Conservation (phyloP, 2,797 vertebrate genomes). For the Heteromormyrus szaboi region DNA sequence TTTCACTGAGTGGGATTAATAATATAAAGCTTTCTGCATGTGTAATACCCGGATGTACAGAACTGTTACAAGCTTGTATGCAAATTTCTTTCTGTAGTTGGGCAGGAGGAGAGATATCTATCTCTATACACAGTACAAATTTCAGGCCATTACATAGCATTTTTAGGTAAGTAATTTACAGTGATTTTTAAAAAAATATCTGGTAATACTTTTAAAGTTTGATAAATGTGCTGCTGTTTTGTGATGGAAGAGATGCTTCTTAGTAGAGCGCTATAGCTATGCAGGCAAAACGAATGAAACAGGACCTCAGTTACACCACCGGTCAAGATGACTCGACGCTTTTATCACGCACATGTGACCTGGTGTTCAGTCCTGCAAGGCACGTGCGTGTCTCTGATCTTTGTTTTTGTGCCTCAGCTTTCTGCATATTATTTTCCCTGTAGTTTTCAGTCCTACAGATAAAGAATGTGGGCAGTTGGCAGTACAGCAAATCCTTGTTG, state of each 20-base stretch:
- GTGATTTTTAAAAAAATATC: neutral
- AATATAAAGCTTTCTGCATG: constrained; percentile 5
- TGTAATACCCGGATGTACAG: neutral
- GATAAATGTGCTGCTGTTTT: neutral
- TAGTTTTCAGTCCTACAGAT: neutral
- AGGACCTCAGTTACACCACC: constrained; percentile 4
- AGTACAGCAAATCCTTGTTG: neutral
- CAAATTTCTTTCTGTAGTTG: neutral
- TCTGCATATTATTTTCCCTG: neutral
- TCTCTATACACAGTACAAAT: constrained; percentile 2
- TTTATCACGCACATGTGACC: neutral
- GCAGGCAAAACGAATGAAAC: neutral
- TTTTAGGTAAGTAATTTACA: neutral
- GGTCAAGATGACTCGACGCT: neutral
- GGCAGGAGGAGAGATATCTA: neutral
- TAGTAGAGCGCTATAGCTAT: neutral
- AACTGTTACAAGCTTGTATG: neutral
- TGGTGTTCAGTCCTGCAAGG: neutral
- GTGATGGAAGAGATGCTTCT: neutral
- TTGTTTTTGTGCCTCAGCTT: neutral
- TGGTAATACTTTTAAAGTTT: neutral
- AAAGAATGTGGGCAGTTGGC: neutral
- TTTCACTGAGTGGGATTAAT: neutral
- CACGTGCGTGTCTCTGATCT: neutral
- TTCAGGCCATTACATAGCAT: neutral